phyloP scores from a whole-genome alignment of 2,888 invertebrate species.

The Drosophila prolongata region DNA sequence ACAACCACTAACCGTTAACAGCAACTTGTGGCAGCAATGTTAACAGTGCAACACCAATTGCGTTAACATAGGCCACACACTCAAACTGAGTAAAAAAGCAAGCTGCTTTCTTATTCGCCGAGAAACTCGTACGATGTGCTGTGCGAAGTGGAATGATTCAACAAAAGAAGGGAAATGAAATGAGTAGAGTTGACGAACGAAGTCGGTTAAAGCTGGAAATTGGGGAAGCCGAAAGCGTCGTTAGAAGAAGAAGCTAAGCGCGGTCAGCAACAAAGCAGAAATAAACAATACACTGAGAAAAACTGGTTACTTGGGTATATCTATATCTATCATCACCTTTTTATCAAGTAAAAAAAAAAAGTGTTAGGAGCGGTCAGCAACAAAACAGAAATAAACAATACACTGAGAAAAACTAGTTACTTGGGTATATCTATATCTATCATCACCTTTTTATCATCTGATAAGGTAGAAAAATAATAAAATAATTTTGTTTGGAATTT shows the following conservation, averaged over 20 bases:
- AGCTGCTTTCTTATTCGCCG: conserved; percentile 73
- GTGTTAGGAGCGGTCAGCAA: conserved; percentile 22
- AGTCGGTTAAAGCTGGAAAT: conserved; percentile 41
- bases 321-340: too few species aligned
- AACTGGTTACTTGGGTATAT: background rate
- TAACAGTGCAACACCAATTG: conserved; percentile 58
- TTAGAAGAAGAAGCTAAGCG: conserved; percentile 31
- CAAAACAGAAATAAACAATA: conserved; percentile 6
- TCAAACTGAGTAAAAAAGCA: conserved; percentile 19
- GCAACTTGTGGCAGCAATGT: conserved; percentile 26
- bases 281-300: conserved; percentile 11
- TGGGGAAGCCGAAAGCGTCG: conserved; percentile 39
- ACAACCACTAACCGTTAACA: conserved; percentile 4
- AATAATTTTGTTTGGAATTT: too few species aligned
- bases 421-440: too few species aligned
- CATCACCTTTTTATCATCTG: too few species aligned
- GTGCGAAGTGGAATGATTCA: conserved; percentile 53
- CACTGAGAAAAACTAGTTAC: conserved; percentile 1
- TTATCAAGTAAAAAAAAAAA: conserved; percentile 18
- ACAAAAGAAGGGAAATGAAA: conserved; percentile 58
- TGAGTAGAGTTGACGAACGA: conserved; percentile 19
- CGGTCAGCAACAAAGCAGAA: conserved; percentile 25
- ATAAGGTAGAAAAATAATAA: too few species aligned
- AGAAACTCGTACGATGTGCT: conserved; percentile 78
- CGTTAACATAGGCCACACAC: conserved; percentile 38